phyloP scores from a whole-genome alignment of 2,113 vertebrate genomes.

The Oxygymnocypris stewartii region DNA sequence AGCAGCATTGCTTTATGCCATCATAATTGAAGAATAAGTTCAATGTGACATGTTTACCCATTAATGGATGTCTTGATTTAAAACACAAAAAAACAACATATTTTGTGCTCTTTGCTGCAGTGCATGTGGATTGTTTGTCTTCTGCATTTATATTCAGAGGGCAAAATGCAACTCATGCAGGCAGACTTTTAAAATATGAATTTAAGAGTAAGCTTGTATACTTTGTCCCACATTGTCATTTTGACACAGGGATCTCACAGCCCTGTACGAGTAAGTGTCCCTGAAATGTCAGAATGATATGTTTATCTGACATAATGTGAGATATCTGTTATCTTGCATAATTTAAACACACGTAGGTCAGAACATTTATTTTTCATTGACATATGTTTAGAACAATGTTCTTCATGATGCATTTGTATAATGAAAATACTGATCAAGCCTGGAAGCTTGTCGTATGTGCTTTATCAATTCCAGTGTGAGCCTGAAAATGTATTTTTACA shows the following conservation, averaged over 20 bases:
- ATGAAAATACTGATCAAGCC: neutral
- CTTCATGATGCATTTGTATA: neutral
- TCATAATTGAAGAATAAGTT: slow-evolving; percentile 21
- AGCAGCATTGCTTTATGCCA: neutral
- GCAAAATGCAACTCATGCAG: neutral
- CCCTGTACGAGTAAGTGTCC: neutral
- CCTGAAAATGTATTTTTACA: neutral
- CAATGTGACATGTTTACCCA: slow-evolving; percentile 19
- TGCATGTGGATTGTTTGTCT: neutral
- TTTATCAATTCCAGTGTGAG: neutral
- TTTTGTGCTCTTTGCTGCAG: neutral
- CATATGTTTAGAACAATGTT: neutral
- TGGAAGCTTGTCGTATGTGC: neutral
- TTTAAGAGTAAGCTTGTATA: neutral
- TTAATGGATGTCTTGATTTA: slow-evolving; percentile 19
- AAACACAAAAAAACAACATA: neutral
- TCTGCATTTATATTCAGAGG: neutral
- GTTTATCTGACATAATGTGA: slow-evolving; percentile 4
- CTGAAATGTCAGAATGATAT: slow-evolving; percentile 12
- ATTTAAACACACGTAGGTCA: neutral
- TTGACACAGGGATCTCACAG: neutral
- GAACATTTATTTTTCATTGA: neutral
- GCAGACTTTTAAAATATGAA: neutral
- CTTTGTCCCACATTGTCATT: neutral
- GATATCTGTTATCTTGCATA: slow-evolving; percentile 22